phyloP scores from a whole-genome alignment of 1,140 invertebrate species.

The Meloidogyne chitwoodi region DNA sequence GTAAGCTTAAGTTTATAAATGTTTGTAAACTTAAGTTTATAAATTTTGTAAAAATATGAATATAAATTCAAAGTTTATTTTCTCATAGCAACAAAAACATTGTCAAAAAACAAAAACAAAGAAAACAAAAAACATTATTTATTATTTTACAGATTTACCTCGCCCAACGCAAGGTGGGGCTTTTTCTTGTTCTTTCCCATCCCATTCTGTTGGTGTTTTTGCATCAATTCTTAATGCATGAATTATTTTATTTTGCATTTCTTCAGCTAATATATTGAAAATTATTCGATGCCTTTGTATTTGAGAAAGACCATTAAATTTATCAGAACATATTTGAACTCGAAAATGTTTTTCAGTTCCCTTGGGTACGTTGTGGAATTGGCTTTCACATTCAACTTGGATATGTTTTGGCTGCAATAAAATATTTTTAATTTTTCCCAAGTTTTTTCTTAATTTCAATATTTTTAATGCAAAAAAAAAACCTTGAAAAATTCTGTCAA shows the following conservation, averaged over 20 bases:
- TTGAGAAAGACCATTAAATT: slow-evolving; percentile 39
- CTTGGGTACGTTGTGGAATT: slow-evolving; percentile 36
- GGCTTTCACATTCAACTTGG: slow-evolving; percentile 45
- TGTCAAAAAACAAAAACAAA: not conserved
- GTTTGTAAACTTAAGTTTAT: no score
- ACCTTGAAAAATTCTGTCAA: slow-evolving; percentile 3
- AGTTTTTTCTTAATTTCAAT: not conserved
- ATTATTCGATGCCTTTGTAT: slow-evolving; percentile 44
- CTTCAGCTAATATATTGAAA: slow-evolving; percentile 39
- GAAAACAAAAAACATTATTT: not conserved
- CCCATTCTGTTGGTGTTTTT: slow-evolving; percentile 35
- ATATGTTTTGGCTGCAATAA: slow-evolving; percentile 35
- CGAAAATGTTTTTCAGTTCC: slow-evolving; percentile 42
- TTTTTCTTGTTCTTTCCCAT: slow-evolving; percentile 24
- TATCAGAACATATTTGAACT: slow-evolving; percentile 46
- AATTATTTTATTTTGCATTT: slow-evolving; percentile 25
- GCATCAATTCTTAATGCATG: slow-evolving; percentile 43
- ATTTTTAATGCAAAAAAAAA: not conserved
- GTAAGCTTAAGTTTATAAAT: no score
- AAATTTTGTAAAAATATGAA: no score
- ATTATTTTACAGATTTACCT: not conserved
- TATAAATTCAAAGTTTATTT: no score
- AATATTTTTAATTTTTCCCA: not conserved
- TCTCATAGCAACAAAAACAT: not conserved
- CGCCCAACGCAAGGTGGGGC: slow-evolving; percentile 19